Evolutionary conservation across 2,113 vertebrate species (phyloP).

Genomic region (Electrona antarctica): DNA sequence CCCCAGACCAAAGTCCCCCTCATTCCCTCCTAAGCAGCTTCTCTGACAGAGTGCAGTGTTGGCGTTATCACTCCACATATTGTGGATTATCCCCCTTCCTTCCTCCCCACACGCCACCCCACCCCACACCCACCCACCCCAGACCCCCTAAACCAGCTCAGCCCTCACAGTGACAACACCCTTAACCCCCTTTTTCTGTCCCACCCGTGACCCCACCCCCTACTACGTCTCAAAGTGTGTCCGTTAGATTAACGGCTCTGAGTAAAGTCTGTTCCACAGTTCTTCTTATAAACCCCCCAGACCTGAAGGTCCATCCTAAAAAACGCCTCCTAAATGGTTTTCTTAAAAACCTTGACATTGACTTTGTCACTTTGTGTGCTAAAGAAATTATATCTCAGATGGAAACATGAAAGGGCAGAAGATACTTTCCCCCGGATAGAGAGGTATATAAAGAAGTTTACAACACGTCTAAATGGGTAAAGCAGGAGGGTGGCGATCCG

Average conservation of each 20-base stretch:
- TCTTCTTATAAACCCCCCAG: background rate
- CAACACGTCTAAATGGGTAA: too few relatives aligned
- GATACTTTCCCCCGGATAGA: too few relatives aligned
- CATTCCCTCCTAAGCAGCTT: slow-evolving; percentile 49
- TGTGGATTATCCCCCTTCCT: slow-evolving; percentile 56
- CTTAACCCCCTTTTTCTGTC: background rate
- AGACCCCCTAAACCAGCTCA: slow-evolving; percentile 23
- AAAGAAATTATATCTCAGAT: too few relatives aligned
- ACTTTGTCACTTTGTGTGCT: too few relatives aligned
- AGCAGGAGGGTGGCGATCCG: background rate
- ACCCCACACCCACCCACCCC: background rate
- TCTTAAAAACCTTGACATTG: too few relatives aligned
- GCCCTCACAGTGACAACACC: slow-evolving; percentile 14
- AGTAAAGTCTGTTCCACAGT: slow-evolving; percentile 21
- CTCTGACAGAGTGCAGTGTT: slow-evolving; percentile 51
- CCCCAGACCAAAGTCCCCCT: background rate
- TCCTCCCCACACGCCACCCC: background rate
- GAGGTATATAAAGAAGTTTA: too few relatives aligned
- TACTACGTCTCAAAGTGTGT: slow-evolving; percentile 45
- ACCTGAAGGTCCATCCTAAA: too few relatives aligned
- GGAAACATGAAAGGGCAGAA: too few relatives aligned
- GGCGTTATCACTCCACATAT: slow-evolving; percentile 56
- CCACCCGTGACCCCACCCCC: too few relatives aligned
- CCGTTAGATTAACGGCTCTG: slow-evolving; percentile 60
- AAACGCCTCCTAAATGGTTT: too few relatives aligned